Evolutionary conservation across 2,888 invertebrate genomes (phyloP), one percentile per base, ranked within the genome.

Genomic region (Dryadula phaetusa): DNA sequence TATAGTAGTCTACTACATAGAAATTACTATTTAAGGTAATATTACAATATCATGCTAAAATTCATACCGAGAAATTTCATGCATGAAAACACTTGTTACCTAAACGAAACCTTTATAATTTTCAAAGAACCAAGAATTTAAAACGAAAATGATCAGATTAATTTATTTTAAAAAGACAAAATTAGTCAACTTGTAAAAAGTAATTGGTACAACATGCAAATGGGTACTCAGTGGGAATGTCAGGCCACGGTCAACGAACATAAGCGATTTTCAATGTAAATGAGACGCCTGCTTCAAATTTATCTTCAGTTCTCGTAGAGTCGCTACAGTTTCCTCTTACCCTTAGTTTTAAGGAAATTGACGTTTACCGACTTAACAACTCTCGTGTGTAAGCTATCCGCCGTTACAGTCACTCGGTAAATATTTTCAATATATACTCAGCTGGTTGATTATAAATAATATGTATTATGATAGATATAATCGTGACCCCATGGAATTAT

Each of bases 151-250:
- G n/a, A 40, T 44, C 42, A 32, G 60, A 44, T 66, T 71, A 73
- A 75, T 74, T 72, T 75, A 70, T 72, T 68, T 72, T 70, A 62
- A 69, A 67, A 71, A 66, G 66, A 73, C 69, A 74, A 75, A 82
- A 90, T 87, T 87, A 85, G 83, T 82, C 79, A 82, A 87, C 80
- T 85, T 86, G 82, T 84, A 82, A 82, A 82, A 87, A 88, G 87
- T 86, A 88, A 90, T 89, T 86, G 84, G 83, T 80, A 84, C 84
- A 82, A 83, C 78, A 90, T 88, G 90, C 84, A 88, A 90, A 90
- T 88, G 74, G 74, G 67, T 67, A 72, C 80, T 81, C 78, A n/a
- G 70, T 67, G 84, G 80, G 86, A 77, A 75, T 72, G 75, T 76
- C 76, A 76, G 67, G 76, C 77, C 76, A 73, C 80, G 82, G 84